These are phyloP conservation scores for Chrysemys picta DNA, from an alignment of 2,113 vertebrate species.

Conservation along the genomic window DNA sequence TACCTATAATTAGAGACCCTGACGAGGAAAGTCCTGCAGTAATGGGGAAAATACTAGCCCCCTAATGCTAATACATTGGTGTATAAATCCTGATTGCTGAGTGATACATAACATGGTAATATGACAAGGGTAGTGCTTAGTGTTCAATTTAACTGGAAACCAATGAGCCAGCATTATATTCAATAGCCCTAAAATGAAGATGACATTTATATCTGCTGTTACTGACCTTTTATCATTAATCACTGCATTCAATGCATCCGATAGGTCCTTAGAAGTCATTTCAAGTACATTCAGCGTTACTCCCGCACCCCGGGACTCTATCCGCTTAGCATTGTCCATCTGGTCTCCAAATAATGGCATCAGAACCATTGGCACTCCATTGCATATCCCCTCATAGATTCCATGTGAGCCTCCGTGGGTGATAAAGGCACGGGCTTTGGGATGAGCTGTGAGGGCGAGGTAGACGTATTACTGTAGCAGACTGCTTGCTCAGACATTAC, in stretches of 20 bases:
- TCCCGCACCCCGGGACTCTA: conserved; percentile 85
- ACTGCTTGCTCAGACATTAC: neutral
- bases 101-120: neutral
- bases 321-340: conserved; percentile 86
- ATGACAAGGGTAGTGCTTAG: neutral
- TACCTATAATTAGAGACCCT: neutral
- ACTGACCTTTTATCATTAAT: conserved; percentile 89
- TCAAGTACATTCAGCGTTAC: conserved; percentile 83
- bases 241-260: conserved; percentile 82
- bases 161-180: accelerated
- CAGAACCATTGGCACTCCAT: conserved; percentile 91
- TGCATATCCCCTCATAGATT: conserved; percentile 92
- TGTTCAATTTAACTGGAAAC: neutral
- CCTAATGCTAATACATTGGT: neutral
- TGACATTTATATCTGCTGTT: neutral
- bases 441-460: conserved; percentile 82
- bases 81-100: neutral
- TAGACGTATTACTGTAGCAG: neutral
- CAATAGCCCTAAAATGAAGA: neutral
- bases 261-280: conserved; percentile 83
- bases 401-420: conserved; percentile 92
- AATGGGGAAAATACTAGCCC: neutral
- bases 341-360: conserved; percentile 90
- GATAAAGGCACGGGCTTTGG: conserved; percentile 90
- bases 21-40: neutral